These are phyloP conservation scores for Anneissia japonica DNA, from an alignment of 35 echinoderm and acorn worm genomes.

Conservation along the genomic window DNA sequence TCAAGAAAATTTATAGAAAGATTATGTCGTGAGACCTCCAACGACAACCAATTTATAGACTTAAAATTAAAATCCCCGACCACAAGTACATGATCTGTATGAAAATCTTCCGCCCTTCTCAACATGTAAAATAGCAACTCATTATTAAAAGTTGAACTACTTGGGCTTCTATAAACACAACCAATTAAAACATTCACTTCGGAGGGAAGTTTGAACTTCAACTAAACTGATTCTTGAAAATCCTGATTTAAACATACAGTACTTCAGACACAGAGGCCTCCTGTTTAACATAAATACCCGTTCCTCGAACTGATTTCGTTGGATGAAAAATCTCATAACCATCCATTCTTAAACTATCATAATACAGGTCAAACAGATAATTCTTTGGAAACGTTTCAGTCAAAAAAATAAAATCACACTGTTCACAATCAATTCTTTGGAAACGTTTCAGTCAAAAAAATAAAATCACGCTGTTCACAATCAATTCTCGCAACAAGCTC, in stretches of 20 bases:
- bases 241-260: not conserved
- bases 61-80: constrained; percentile 11
- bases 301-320: not conserved
- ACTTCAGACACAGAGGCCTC: not conserved
- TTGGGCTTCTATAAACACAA: constrained; percentile 11
- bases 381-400: not conserved
- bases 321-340: not conserved
- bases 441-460: not conserved
- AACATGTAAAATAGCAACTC: not conserved
- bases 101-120: not conserved
- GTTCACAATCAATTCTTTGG: not conserved
- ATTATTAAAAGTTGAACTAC: not conserved
- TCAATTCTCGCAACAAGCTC: not conserved
- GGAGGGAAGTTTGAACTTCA: too few relatives aligned
- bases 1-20: not conserved
- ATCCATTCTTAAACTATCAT: not conserved
- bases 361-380: not conserved
- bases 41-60: not conserved
- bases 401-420: not conserved
- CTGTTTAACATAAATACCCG: not conserved
- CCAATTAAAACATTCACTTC: not conserved
- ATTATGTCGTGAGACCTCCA: too few relatives aligned
- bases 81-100: not conserved
- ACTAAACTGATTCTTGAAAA: not conserved
- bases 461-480: not conserved